Evolutionary conservation across 2,113 vertebrate genomes (phyloP), one percentile per base, ranked within the genome.

Genomic region (Rhadina sibilatrix): DNA sequence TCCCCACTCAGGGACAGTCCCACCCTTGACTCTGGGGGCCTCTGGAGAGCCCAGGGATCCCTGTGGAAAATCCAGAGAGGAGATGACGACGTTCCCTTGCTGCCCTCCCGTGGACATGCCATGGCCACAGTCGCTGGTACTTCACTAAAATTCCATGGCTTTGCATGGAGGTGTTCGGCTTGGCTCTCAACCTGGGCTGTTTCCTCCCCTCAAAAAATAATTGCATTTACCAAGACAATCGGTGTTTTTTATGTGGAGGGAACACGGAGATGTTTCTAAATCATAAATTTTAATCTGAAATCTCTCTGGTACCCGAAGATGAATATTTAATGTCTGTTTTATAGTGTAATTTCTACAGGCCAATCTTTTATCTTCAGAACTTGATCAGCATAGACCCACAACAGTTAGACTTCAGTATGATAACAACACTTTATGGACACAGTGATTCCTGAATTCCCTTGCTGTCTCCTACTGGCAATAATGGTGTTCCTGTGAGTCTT

Each of bases 301-400:
- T 74, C 91, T 95, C 93, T 44, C 82, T 57, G 85, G 64, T 88
- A 70, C 47, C 30, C 16, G 21, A 78, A 75, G 79, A 95, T 96
- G 95, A 97, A 96, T 96, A 96, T 94, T 96, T 96, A 93, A 97
- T 90, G 17, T 35, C n/a, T 93, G 65, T 65, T 89, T 77, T 75
- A 27, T 76, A 84, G 69, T 76, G 68, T 77, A 46, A 83, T 88
- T 96, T 96, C 95, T 85, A 94, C 69, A 83, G 78, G 81, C 84
- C 77, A 85, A 50, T 80, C 91, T 96, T 96, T 95, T 65, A 93
- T 96, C 91, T 95, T 97, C 89, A 78, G 74, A 93, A 94, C 80
- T 59, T 71, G 81, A 81, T 93, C 91, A 75, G 79, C 83, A 40
- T 2, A 97, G 91, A 60, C 56, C 44, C 77, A 81, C 72, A 74